phyloP scores from a whole-genome alignment of 37 sponge, comb jelly and placozoan genomes.

The Cliona cf. orientalis region DNA sequence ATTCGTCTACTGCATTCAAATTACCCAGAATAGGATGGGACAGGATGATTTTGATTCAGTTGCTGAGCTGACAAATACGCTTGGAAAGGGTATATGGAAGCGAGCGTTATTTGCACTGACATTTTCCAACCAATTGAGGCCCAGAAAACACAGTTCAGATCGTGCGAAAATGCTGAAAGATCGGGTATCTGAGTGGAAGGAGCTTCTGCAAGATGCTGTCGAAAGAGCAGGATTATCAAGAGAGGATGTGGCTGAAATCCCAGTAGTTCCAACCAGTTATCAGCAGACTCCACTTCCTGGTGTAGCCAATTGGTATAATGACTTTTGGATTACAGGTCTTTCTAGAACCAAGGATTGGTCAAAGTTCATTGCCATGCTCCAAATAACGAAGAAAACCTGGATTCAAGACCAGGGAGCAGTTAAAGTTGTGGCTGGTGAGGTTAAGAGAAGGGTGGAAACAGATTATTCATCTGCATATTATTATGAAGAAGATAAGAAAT shows the following conservation, averaged over 20 bases:
- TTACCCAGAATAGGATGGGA: neutral
- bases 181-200: neutral
- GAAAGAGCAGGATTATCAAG: neutral
- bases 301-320: neutral
- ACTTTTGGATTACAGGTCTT: slow-evolving; percentile 5
- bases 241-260: neutral
- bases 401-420: neutral
- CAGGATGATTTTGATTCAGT: neutral
- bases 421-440: neutral
- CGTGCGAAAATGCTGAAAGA: neutral
- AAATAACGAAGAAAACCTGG: neutral
- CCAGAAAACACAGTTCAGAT: too few relatives aligned
- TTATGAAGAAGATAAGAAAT: too few relatives aligned
- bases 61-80: slow-evolving; percentile 4
- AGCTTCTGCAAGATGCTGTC: neutral
- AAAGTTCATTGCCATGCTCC: neutral
- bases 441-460: too few relatives aligned
- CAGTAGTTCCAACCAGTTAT: slow-evolving; percentile 9
- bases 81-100: slow-evolving; percentile 6
- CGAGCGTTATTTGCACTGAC: slow-evolving; percentile 4
- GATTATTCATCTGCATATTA: too few relatives aligned
- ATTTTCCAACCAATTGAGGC: neutral
- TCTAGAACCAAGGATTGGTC: neutral
- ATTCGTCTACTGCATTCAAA: slow-evolving; percentile 6
- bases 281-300: neutral